Evolutionary conservation across 2,888 invertebrate species (phyloP).

Genomic region (Cartodere bifasciata): DNA sequence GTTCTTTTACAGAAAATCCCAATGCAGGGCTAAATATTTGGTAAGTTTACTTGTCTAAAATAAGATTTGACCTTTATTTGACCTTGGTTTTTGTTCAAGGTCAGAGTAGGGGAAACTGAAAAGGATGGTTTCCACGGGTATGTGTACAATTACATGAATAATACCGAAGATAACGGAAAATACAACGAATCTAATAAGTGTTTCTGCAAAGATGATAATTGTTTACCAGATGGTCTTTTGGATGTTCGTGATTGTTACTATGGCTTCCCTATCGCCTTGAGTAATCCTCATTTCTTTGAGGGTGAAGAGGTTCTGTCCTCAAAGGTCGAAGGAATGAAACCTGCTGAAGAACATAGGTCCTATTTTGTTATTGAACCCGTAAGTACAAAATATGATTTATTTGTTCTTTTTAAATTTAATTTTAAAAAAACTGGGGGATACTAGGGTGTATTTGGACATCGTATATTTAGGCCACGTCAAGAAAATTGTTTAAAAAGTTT

Average conservation of each 20-base stretch:
- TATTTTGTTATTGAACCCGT: conserved; percentile 71
- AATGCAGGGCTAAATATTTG: conserved; percentile 70
- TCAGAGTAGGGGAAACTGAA: conserved; percentile 45
- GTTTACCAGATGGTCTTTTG: conserved; percentile 61
- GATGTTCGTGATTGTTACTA: conserved; percentile 83
- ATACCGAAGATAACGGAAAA: conserved; percentile 67
- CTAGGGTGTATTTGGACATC: too few species aligned
- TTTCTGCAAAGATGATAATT: conserved; percentile 54
- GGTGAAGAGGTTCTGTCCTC: conserved; percentile 50
- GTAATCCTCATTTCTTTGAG: conserved; percentile 77
- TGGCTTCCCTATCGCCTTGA: conserved; percentile 79
- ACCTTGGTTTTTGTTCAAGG: conserved; percentile 36
- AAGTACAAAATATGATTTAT: conserved; percentile 31
- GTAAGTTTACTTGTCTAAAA: conserved; percentile 37
- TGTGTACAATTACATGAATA: conserved; percentile 62
- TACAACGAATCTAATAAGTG: conserved; percentile 63
- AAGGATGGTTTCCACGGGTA: conserved; percentile 51
- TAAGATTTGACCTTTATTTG: background rate
- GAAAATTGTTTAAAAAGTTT: too few species aligned
- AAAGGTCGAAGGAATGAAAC: conserved; percentile 48
- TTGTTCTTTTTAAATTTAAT: too few species aligned
- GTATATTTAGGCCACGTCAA: too few species aligned
- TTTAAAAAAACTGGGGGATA: too few species aligned
- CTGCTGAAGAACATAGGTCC: conserved; percentile 51
- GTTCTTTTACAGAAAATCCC: conserved; percentile 69